These are phyloP conservation scores for Congeria kusceri DNA, from an alignment of 2,888 invertebrate species.

Conservation along the genomic window DNA sequence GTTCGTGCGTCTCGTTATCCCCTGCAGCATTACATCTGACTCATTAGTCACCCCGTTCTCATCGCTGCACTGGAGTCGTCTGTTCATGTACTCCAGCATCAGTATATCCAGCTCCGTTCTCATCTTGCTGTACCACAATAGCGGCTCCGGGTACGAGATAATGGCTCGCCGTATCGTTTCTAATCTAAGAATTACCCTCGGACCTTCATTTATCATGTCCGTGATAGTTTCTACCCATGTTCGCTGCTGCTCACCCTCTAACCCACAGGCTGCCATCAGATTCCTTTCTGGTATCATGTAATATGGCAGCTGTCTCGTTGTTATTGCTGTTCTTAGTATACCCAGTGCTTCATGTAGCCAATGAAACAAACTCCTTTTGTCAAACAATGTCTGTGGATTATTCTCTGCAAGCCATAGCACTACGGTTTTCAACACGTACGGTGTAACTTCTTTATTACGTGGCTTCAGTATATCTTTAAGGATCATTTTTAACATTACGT, in stretches of 20 bases:
- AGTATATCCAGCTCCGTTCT: too few species aligned
- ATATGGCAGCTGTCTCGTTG: slow-evolving; percentile 4
- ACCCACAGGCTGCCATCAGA: slow-evolving; percentile 7
- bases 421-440: slow-evolving; percentile 36
- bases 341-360: slow-evolving; percentile 5
- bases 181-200: too few species aligned
- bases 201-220: too few species aligned
- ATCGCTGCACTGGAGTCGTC: too few species aligned
- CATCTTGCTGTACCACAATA: too few species aligned
- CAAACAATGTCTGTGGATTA: slow-evolving; percentile 1
- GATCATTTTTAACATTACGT: slow-evolving; percentile 21
- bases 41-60: too few species aligned
- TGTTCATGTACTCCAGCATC: too few species aligned
- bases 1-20: too few species aligned
- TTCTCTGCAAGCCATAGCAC: slow-evolving; percentile 30
- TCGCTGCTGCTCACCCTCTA: not conserved
- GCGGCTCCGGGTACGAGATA: too few species aligned
- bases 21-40: too few species aligned
- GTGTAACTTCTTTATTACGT: slow-evolving; percentile 12
- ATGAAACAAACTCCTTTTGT: not conserved
- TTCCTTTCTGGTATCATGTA: slow-evolving; percentile 39
- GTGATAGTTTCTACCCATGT: too few species aligned
- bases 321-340: slow-evolving; percentile 11
- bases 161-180: too few species aligned
- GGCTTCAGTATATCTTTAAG: slow-evolving; percentile 14